phyloP scores from a whole-genome alignment of 2,113 vertebrate species.

The Paramormyrops kingsleyae region DNA sequence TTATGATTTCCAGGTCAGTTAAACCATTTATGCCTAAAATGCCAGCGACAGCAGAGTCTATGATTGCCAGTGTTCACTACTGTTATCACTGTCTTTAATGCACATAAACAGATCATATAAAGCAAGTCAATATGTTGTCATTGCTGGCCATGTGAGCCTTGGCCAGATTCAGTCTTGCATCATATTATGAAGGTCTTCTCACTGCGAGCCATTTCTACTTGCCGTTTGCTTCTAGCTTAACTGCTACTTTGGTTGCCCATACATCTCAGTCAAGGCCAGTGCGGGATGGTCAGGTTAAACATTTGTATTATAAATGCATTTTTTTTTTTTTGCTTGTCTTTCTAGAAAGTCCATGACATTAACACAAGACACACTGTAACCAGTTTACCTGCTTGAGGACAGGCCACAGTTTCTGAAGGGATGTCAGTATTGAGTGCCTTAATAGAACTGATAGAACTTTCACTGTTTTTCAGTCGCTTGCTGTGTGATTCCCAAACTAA shows the following conservation, averaged over 20 bases:
- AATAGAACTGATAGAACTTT: neutral
- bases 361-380: neutral
- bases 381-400: neutral
- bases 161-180: too few relatives aligned
- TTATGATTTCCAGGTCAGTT: constrained; percentile 19
- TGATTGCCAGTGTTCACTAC: too few relatives aligned
- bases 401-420: neutral
- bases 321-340: neutral
- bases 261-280: neutral
- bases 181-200: neutral
- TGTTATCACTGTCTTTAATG: too few relatives aligned
- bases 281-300: neutral
- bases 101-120: too few relatives aligned
- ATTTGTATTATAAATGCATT: neutral
- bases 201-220: neutral
- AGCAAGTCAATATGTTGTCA: too few relatives aligned
- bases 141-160: too few relatives aligned
- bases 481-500: too few relatives aligned
- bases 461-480: too few relatives aligned
- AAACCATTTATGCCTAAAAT: too few relatives aligned
- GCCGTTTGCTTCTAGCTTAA: neutral
- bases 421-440: neutral
- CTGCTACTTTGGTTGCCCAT: neutral
- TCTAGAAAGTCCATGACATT: neutral
- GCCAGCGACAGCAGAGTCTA: too few relatives aligned